Evolutionary conservation across 2,888 invertebrate genomes (phyloP).

Genomic region (Acholoe squamosa): DNA sequence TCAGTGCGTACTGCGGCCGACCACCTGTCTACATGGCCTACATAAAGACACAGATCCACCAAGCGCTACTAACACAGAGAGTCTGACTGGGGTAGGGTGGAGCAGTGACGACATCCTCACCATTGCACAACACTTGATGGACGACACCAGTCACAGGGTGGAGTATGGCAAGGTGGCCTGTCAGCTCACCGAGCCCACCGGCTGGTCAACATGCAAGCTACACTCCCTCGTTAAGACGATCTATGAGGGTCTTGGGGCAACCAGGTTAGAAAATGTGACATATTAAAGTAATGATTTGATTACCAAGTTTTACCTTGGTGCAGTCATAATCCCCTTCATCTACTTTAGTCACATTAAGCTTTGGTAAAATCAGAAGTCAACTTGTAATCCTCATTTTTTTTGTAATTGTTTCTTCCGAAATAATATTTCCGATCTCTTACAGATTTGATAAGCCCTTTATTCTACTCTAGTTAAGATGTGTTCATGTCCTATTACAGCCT

Average conservation of each 20-base stretch:
- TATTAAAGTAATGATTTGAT: too few relatives aligned
- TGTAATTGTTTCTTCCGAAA: background rate
- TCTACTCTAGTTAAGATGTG: too few relatives aligned
- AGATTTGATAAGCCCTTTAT: too few relatives aligned
- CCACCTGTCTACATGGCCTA: background rate
- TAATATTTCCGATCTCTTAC: background rate
- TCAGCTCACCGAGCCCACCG: background rate
- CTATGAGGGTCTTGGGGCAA: background rate
- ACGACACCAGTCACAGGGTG: background rate
- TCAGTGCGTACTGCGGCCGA: background rate
- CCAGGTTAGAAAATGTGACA: background rate
- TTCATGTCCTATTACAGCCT: conserved; percentile 58
- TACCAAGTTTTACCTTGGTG: too few relatives aligned
- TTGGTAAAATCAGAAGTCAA: too few relatives aligned
- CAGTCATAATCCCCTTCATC: too few relatives aligned
- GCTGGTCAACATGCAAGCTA: background rate
- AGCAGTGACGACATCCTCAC: background rate
- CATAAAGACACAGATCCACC: background rate
- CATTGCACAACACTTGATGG: background rate
- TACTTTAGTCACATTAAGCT: too few relatives aligned
- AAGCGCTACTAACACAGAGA: background rate
- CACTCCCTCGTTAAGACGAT: background rate
- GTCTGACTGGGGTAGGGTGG: background rate
- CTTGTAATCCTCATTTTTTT: too few relatives aligned
- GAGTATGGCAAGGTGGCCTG: background rate